These are phyloP conservation scores for Amphiprion clarkii DNA, from an alignment of 2,797 vertebrate species.

Conservation along the genomic window DNA sequence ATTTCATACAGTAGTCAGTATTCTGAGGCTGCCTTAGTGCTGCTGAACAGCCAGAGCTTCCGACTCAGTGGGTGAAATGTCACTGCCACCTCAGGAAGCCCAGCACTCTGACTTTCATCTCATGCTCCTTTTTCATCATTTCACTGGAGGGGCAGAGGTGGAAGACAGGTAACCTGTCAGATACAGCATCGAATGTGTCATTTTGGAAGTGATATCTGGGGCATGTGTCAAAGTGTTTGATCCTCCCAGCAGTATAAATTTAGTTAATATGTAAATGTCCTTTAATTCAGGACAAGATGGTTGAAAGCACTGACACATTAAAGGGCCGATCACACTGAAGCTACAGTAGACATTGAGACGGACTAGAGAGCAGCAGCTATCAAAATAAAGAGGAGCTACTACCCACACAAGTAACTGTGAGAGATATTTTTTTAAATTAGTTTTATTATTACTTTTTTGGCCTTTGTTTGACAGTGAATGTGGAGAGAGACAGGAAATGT, in stretches of 20 bases:
- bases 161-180: background rate
- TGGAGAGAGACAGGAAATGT: no score
- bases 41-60: conserved; percentile 3
- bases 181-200: background rate
- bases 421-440: no score
- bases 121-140: conserved; percentile 1
- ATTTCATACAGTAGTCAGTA: background rate
- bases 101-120: conserved; percentile 37
- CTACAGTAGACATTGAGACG: no score
- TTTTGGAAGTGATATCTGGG: background rate
- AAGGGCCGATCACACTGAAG: no score
- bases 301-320: no score
- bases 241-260: background rate
- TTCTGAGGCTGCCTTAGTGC: background rate
- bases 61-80: conserved; percentile 35
- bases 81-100: conserved; percentile 20
- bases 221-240: background rate
- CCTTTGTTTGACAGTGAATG: no score
- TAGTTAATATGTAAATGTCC: no score
- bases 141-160: conserved; percentile 10
- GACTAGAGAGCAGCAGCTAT: no score
- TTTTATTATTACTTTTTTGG: no score
- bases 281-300: no score
- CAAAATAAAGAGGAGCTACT: no score
- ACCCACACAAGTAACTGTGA: no score